phyloP scores from a whole-genome alignment of 2,888 invertebrate genomes.

The Agriopis leucophaearia region DNA sequence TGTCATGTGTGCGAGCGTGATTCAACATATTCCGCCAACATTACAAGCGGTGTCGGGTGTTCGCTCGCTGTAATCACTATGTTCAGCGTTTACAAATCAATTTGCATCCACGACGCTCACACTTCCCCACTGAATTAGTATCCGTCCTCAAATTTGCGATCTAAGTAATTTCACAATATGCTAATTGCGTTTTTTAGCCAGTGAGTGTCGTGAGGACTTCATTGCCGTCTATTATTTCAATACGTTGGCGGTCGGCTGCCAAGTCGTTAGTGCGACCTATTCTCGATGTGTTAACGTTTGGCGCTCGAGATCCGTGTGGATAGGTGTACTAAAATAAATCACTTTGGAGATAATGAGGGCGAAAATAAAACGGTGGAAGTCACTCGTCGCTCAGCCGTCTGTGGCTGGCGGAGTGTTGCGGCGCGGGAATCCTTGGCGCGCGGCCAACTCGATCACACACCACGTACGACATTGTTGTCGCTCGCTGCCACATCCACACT shows the following conservation, averaged over 20 bases:
- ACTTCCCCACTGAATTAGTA: slow-evolving; percentile 62
- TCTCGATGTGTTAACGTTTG: slow-evolving; percentile 74
- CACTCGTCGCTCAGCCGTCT: slow-evolving; percentile 76
- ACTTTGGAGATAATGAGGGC: slow-evolving; percentile 83
- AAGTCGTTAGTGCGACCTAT: slow-evolving; percentile 79
- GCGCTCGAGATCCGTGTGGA: slow-evolving; percentile 64
- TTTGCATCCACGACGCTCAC: slow-evolving; percentile 63
- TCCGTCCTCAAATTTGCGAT: slow-evolving; percentile 62
- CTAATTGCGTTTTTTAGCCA: slow-evolving; percentile 68
- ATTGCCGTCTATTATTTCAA: slow-evolving; percentile 74
- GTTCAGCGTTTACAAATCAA: slow-evolving; percentile 65
- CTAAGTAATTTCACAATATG: slow-evolving; percentile 73
- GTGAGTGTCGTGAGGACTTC: slow-evolving; percentile 70
- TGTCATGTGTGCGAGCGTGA: slow-evolving; percentile 64
- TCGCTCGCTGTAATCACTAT: slow-evolving; percentile 48
- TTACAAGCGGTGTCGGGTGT: slow-evolving; percentile 34
- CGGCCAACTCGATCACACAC: slow-evolving; percentile 76
- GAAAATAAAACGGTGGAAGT: slow-evolving; percentile 81
- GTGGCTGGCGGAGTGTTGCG: slow-evolving; percentile 70
- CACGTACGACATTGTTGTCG: slow-evolving; percentile 61
- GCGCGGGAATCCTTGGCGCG: slow-evolving; percentile 65
- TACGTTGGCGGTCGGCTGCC: slow-evolving; percentile 65
- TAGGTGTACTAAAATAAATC: slow-evolving; percentile 80
- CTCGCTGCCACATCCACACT: slow-evolving; percentile 57
- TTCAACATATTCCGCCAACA: slow-evolving; percentile 40